Evolutionary conservation across 2,797 vertebrate genomes (phyloP).

Genomic region (Echeneis naucrates): DNA sequence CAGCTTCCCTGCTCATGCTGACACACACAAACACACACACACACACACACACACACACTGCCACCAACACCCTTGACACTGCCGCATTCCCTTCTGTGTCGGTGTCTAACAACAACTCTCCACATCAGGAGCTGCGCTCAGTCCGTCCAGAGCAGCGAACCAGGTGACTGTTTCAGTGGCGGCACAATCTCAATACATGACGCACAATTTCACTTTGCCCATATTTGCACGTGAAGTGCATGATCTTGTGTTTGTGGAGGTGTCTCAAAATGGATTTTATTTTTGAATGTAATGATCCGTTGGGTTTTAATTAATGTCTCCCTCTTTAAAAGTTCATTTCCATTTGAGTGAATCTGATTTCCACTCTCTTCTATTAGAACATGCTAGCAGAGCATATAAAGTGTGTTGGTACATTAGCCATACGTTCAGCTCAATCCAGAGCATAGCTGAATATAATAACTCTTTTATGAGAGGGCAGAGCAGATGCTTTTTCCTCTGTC

Average conservation of each 20-base stretch:
- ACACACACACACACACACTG: slow-evolving; percentile 11
- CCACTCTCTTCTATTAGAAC: neutral
- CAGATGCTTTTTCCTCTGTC: slow-evolving; percentile 3
- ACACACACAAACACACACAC: slow-evolving; percentile 3
- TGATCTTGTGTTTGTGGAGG: neutral
- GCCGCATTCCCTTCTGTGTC: slow-evolving; percentile 38
- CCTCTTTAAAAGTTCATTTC: slow-evolving; percentile 16
- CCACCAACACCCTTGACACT: slow-evolving; percentile 33
- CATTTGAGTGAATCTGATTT: slow-evolving; percentile 5
- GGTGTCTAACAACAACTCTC: slow-evolving; percentile 44
- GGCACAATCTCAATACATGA: neutral
- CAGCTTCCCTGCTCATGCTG: slow-evolving; percentile 58
- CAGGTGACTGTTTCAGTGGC: slow-evolving; percentile 9
- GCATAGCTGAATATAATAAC: slow-evolving; percentile 40
- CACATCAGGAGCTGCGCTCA: too few species aligned
- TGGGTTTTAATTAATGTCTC: slow-evolving; percentile 10
- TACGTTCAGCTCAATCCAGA: slow-evolving; percentile 33
- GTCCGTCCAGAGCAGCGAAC: too few species aligned
- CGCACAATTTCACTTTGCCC: neutral
- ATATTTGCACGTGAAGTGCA: neutral
- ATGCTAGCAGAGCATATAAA: slow-evolving; percentile 16
- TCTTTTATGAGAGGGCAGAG: slow-evolving; percentile 26
- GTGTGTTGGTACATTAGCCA: slow-evolving; percentile 27
- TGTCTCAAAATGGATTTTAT: slow-evolving; percentile 1
- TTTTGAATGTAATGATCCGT: neutral